Evolutionary conservation across 2,888 invertebrate genomes (phyloP).

Genomic region (Gymnocheta viridis): DNA sequence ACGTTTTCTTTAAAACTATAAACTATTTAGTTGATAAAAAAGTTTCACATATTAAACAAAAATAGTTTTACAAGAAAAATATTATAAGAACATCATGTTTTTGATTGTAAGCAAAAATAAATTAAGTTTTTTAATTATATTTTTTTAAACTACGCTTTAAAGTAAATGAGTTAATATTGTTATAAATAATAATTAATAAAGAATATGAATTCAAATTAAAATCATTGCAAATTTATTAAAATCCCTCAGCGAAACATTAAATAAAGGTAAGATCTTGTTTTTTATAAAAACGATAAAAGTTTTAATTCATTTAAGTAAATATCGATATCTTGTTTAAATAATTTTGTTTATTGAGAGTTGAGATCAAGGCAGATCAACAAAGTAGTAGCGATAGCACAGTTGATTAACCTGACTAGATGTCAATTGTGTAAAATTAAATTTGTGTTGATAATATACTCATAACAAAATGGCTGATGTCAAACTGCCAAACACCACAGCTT

Average conservation of each 20-base stretch:
- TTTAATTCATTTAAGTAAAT: no score
- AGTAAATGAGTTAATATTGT: conserved; percentile 8
- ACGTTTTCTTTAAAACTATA: background rate
- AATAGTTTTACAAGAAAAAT: no score
- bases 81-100: background rate
- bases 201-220: conserved; percentile 18
- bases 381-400: no score
- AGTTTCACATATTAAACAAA: background rate
- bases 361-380: no score
- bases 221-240: background rate
- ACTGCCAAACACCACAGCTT: no score
- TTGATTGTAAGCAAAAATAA: background rate
- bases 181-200: conserved; percentile 16
- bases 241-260: background rate
- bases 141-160: conserved; percentile 2
- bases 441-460: no score
- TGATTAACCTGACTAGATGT: no score
- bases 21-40: background rate
- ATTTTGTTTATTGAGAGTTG: no score
- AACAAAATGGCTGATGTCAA: no score
- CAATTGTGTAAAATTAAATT: no score
- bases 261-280: background rate
- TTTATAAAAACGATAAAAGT: no score
- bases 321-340: no score
- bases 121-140: conserved; percentile 4